phyloP scores from a whole-genome alignment of 1,140 invertebrate species.

The Pogonus chalceus region DNA sequence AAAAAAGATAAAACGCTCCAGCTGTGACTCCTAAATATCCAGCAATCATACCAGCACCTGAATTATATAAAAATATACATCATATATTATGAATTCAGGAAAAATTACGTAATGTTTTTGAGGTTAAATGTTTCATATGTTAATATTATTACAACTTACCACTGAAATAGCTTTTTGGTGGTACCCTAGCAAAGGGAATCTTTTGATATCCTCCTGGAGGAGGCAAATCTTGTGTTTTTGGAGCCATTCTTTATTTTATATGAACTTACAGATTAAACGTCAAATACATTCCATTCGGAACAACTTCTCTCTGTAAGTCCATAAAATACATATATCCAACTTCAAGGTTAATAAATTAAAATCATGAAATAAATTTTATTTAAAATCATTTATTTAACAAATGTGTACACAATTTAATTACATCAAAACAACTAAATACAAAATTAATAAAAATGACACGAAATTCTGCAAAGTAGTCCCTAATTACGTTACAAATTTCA shows the following conservation, averaged over 20 bases:
- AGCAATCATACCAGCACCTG: constrained; percentile 38
- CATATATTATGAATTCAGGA: background rate
- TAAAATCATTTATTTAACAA: too few species aligned
- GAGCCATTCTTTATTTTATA: constrained; percentile 15
- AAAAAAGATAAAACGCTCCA: constrained; percentile 46
- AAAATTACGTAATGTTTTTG: background rate
- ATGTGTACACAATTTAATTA: too few species aligned
- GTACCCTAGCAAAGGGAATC: constrained; percentile 59
- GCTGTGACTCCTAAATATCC: constrained; percentile 50
- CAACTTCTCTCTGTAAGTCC: too few species aligned
- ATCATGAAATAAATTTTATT: too few species aligned
- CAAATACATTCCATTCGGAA: too few species aligned
- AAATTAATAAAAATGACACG: too few species aligned
- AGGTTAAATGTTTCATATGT: background rate
- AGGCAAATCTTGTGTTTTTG: constrained; percentile 69
- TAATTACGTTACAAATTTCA: too few species aligned
- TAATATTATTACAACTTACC: constrained; percentile 39
- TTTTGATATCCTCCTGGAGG: constrained; percentile 71
- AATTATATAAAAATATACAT: background rate
- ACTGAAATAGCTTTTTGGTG: constrained; percentile 55
- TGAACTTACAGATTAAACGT: too few species aligned
- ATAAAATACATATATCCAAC: too few species aligned
- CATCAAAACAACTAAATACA: too few species aligned
- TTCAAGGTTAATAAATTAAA: too few species aligned
- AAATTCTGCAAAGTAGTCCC: too few species aligned